These are phyloP conservation scores for Lophochroa leadbeateri DNA, from an alignment of 2,113 vertebrate genomes.

Conservation along the genomic window DNA sequence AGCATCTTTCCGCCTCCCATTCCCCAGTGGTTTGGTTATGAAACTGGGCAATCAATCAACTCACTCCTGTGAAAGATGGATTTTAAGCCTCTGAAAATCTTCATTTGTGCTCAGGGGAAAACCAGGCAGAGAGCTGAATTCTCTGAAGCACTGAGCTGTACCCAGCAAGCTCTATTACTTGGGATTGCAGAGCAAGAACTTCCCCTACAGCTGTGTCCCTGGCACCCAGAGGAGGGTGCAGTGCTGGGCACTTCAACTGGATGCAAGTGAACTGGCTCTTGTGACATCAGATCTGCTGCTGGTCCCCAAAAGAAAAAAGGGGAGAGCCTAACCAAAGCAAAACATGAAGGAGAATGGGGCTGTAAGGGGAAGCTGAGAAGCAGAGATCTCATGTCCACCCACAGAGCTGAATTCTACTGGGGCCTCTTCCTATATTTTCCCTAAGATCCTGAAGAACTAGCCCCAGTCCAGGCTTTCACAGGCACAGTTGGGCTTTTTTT, in stretches of 20 bases:
- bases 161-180: neutral
- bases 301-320: rapidly evolving
- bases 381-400: neutral
- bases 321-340: neutral
- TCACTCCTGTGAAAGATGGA: neutral
- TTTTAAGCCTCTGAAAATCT: neutral
- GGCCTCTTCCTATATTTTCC: neutral
- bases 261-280: neutral
- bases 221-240: neutral
- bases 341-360: neutral
- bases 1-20: neutral
- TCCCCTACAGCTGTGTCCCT: neutral
- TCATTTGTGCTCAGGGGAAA: neutral
- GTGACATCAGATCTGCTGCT: neutral
- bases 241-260: neutral
- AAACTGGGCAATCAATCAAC: neutral
- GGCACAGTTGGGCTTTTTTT: neutral
- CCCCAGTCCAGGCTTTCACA: neutral
- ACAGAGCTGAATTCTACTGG: neutral
- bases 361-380: neutral
- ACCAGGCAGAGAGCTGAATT: neutral
- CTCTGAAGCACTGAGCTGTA: neutral
- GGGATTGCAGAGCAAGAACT: neutral
- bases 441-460: neutral
- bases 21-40: neutral